phyloP scores from a whole-genome alignment of 2,797 vertebrate genomes.

The Erithacus rubecula region DNA sequence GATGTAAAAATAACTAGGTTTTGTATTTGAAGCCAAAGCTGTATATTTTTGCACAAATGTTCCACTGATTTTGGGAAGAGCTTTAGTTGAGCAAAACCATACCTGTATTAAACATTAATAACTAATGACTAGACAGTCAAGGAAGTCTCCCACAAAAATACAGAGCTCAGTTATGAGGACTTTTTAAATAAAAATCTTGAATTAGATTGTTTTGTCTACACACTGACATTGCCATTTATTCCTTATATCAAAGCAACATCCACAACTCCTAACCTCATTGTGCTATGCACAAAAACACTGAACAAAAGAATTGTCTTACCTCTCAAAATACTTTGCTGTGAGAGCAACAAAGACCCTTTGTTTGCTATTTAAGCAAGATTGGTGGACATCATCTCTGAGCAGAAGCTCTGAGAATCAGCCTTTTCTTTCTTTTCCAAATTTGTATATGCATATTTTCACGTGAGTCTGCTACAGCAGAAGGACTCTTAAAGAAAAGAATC shows the following conservation, averaged over 20 bases:
- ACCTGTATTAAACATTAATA: not conserved
- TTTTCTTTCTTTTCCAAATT: constrained; percentile 18
- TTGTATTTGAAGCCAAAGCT: not conserved
- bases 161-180: not conserved
- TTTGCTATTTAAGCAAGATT: constrained; percentile 10
- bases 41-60: not conserved
- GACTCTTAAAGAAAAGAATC: not conserved
- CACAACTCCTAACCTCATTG: constrained; percentile 29
- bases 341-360: constrained; percentile 1
- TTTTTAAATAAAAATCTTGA: not conserved
- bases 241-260: constrained; percentile 17
- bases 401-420: not conserved
- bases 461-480: not conserved
- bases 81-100: not conserved
- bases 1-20: not conserved
- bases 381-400: constrained; percentile 29
- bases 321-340: not conserved
- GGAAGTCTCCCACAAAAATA: not conserved
- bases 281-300: constrained; percentile 6
- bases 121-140: not conserved
- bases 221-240: constrained; percentile 13
- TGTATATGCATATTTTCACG: not conserved
- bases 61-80: not conserved
- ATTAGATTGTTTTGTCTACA: constrained; percentile 15
- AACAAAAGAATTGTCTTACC: constrained; percentile 26